Evolutionary conservation across 1,140 invertebrate genomes (phyloP).

Genomic region (Drosophila pandora): DNA sequence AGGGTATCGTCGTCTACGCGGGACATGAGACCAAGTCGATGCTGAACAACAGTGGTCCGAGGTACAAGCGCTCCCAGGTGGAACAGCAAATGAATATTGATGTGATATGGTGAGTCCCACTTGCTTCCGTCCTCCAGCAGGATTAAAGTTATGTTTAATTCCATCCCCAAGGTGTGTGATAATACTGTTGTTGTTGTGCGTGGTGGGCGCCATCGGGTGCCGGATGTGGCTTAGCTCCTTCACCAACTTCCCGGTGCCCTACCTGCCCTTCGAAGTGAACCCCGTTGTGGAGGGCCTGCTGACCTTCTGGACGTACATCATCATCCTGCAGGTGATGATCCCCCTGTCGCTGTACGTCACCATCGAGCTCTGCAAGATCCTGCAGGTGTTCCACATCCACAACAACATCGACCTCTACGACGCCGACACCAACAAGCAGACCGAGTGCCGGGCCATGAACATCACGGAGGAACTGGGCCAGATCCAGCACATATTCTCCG

Average conservation of each 20-base stretch:
- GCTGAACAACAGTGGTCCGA: constrained; percentile 97
- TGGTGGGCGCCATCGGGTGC: constrained; percentile 95
- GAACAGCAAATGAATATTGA: constrained; percentile 98
- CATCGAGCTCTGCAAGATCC: constrained; percentile 97
- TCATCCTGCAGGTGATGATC: constrained; percentile 98
- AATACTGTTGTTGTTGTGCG: constrained; percentile 94
- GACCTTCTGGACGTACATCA: constrained; percentile 97
- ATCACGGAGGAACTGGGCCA: constrained; percentile 98
- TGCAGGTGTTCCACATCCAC: constrained; percentile 98
- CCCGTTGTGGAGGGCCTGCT: constrained; percentile 92
- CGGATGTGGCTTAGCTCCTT: constrained; percentile 91
- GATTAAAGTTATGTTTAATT: neutral
- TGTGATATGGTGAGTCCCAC: constrained; percentile 90
- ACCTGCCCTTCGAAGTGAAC: constrained; percentile 86
- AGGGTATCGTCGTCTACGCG: constrained; percentile 98
- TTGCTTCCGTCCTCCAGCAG: neutral
- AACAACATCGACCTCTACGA: constrained; percentile 95
- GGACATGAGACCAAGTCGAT: constrained; percentile 99
- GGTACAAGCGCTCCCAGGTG: constrained; percentile 96
- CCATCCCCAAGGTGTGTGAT: constrained; percentile 89
- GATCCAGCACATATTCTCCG: constrained; percentile 98
- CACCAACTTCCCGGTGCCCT: constrained; percentile 79
- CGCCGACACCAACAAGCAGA: constrained; percentile 90
- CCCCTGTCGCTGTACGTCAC: constrained; percentile 98
- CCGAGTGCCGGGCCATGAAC: constrained; percentile 98